Evolutionary conservation across 2,888 invertebrate species (phyloP).

Genomic region (Ganaspis brasiliensis): DNA sequence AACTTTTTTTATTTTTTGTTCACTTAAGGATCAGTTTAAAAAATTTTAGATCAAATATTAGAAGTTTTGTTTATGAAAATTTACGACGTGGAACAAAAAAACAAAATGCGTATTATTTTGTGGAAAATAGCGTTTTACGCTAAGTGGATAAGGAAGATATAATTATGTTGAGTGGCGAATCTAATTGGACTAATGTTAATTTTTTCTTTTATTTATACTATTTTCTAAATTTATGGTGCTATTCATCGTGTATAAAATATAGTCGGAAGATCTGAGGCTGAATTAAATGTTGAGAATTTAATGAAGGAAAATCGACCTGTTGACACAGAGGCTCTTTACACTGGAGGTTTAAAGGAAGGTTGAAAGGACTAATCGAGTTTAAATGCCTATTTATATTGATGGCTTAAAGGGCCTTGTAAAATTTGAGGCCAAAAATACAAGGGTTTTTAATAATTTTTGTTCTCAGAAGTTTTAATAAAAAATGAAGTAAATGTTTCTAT

Average conservation of each 20-base stretch:
- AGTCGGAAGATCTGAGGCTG: background rate
- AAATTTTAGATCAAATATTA: background rate
- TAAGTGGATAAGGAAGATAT: conserved; percentile 1
- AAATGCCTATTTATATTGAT: no score
- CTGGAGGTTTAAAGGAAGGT: no score
- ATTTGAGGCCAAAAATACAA: no score
- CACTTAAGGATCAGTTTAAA: no score
- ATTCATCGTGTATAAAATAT: conserved; percentile 1
- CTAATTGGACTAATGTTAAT: conserved; percentile 24
- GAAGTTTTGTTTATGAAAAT: background rate
- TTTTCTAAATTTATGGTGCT: background rate
- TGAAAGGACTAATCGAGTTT: no score
- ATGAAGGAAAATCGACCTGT: background rate
- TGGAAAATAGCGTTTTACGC: background rate
- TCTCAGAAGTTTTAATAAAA: no score
- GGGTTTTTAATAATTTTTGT: no score
- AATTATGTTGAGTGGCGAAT: conserved; percentile 26
- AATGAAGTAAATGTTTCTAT: no score
- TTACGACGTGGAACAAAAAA: background rate
- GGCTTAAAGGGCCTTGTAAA: no score
- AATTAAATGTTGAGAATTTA: background rate
- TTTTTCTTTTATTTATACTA: conserved; percentile 1
- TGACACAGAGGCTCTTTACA: no score
- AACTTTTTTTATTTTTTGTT: no score
- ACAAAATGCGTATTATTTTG: background rate